Conservation (phyloP, 2,797 vertebrate genomes). For the Myripristis jacobus region DNA sequence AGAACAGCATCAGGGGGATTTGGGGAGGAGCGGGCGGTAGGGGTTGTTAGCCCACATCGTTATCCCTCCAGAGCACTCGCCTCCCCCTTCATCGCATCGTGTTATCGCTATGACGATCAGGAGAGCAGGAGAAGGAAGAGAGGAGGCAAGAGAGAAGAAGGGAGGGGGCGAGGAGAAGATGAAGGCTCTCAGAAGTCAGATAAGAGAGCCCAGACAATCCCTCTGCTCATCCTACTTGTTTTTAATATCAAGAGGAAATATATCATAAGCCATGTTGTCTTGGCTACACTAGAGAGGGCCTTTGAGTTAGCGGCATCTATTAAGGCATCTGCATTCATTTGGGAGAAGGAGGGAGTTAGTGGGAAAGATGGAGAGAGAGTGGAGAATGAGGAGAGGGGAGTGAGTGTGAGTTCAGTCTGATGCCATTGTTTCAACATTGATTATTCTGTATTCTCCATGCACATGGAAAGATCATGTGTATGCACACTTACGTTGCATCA, state of each 20-base stretch:
- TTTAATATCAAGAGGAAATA: conserved; percentile 72
- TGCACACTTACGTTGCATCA: conserved; percentile 52
- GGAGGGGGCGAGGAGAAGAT: not conserved
- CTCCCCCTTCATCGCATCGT: conserved; percentile 47
- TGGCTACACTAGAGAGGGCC: conserved; percentile 57
- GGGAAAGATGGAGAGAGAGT: conserved; percentile 1
- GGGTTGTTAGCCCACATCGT: conserved; percentile 38
- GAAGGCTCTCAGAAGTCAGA: conserved; percentile 72
- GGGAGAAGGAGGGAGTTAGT: conserved; percentile 44
- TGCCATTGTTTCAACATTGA: conserved; percentile 44
- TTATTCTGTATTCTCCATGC: conserved; percentile 36
- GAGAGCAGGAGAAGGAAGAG: conserved; percentile 39
- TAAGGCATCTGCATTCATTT: conserved; percentile 54
- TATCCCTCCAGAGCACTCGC: conserved; percentile 53
- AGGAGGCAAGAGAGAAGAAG: conserved; percentile 26
- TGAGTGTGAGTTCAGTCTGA: conserved; percentile 41
- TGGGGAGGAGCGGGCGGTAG: conserved; percentile 5
- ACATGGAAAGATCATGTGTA: conserved; percentile 30
- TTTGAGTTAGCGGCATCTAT: conserved; percentile 67
- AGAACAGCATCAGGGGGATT: conserved; percentile 61
- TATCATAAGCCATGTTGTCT: conserved; percentile 67
- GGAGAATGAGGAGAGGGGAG: conserved; percentile 4
- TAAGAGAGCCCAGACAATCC: conserved; percentile 73
- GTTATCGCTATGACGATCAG: conserved; percentile 57
- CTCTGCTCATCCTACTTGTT: conserved; percentile 67